phyloP scores from a whole-genome alignment of 2,113 vertebrate genomes.

The Tauraco erythrolophus region DNA sequence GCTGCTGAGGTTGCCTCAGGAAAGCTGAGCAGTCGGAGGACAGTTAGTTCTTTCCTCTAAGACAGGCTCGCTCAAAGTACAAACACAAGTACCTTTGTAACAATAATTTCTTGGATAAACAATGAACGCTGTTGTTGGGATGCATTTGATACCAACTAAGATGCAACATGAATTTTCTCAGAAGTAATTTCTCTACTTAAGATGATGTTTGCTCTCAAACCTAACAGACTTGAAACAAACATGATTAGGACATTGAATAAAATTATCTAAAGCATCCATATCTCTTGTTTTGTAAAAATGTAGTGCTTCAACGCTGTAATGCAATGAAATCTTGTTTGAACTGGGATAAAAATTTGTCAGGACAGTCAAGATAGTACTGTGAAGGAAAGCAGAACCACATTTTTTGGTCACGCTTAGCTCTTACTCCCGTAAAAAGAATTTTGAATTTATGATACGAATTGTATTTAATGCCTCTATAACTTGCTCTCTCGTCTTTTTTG shows the following conservation, averaged over 20 bases:
- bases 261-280: not conserved
- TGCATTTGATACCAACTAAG: not conserved
- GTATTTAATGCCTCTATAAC: not conserved
- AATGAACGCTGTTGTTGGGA: not conserved
- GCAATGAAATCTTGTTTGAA: not conserved
- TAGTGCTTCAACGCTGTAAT: not conserved
- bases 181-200: not conserved
- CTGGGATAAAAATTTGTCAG: constrained; percentile 4
- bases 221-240: not conserved
- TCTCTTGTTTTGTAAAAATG: not conserved
- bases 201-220: not conserved
- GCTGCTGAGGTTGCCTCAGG: not conserved
- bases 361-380: not conserved
- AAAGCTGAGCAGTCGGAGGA: not conserved
- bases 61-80: not conserved
- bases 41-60: not conserved
- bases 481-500: not conserved
- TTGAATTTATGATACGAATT: not conserved
- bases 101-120: not conserved
- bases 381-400: not conserved
- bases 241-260: not conserved
- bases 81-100: not conserved
- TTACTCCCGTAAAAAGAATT: not conserved
- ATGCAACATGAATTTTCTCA: not conserved
- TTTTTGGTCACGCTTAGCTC: not conserved